Conservation (phyloP, 2,888 invertebrate species). For the Pristionchus maxplancki region DNA sequence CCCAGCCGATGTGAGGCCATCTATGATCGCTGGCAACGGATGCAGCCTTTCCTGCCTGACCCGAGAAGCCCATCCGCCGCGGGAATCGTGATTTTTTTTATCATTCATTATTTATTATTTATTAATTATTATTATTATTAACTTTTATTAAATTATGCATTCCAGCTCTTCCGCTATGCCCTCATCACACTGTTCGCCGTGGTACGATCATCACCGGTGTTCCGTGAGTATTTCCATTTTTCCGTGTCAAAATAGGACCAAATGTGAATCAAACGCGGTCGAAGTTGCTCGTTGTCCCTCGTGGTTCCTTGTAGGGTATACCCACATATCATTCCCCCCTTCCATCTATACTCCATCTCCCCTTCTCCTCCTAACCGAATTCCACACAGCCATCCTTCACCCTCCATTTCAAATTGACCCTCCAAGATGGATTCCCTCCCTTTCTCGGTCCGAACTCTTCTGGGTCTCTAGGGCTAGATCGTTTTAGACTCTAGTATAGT, state of each 20-base stretch:
- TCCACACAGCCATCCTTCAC: constrained; percentile 10
- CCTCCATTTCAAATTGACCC: constrained; percentile 37
- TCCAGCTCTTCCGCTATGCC: background rate
- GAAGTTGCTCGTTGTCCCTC: background rate
- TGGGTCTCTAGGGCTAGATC: no score
- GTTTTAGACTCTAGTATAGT: no score
- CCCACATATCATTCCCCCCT: background rate
- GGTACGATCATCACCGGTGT: background rate
- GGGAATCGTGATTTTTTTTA: background rate
- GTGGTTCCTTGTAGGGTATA: background rate
- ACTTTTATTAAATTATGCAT: background rate
- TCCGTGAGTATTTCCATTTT: background rate
- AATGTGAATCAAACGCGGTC: background rate
- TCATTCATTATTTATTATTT: background rate
- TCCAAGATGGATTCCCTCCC: background rate
- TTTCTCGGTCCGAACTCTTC: background rate
- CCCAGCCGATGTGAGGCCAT: background rate
- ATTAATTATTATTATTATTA: background rate
- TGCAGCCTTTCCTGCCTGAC: background rate
- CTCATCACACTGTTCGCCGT: background rate
- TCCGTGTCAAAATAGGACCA: background rate
- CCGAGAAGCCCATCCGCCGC: background rate
- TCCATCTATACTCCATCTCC: background rate
- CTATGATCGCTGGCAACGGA: background rate
- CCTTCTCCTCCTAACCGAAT: background rate